Evolutionary conservation across 2,797 vertebrate genomes (phyloP), one percentile per base, ranked within the genome.

Genomic region (Scolopax rusticola): DNA sequence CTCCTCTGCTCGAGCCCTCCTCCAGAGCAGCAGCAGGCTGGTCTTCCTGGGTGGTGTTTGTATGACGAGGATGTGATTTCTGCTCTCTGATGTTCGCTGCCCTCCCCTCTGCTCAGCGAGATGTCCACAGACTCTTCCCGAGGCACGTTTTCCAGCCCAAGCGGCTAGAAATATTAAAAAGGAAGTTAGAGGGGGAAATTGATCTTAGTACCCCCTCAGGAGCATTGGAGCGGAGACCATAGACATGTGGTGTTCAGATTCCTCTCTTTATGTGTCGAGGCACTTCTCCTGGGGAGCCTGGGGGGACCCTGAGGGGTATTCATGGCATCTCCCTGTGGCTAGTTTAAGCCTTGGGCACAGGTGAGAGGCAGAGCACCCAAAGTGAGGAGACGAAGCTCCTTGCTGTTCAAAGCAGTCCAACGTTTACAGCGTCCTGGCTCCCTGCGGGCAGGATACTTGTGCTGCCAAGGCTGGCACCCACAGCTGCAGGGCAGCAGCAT

Each of bases 31-130:
- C 73, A 7, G 79, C 85, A 84, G 60, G 41, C 89, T 93, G 92
- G 57, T 69, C 84, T 90, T 85, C 78, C 91, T 91, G 76, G 70
- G 91, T 87, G 91, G 73, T 32, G 73, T 54, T 78, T 91, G 54
- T 11, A 7, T 63, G 82, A 63, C 87, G 79, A 94, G 65, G 60
- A 92, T 47, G 75, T 63, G 68, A 92, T 86, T 94, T 48, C 77
- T 87, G n/a, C 18, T 87, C 89, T 93, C 84, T 86, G 74, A 87
- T 82, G 56, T 81, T 83, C 3, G 0, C 67, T 63, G 73, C 51
- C 81, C 36, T 68, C 18, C 57, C 53, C 81, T 91, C 57, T 78
- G 61, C 11, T 87, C 67, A 69, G 47, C 8, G 27, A 84, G 65
- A 65, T 59, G 59, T 61, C 81, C 84, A n/a, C 75, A 67, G 84